These are phyloP conservation scores for Netelia virgata DNA, from an alignment of 2,888 invertebrate genomes.

Conservation along the genomic window DNA sequence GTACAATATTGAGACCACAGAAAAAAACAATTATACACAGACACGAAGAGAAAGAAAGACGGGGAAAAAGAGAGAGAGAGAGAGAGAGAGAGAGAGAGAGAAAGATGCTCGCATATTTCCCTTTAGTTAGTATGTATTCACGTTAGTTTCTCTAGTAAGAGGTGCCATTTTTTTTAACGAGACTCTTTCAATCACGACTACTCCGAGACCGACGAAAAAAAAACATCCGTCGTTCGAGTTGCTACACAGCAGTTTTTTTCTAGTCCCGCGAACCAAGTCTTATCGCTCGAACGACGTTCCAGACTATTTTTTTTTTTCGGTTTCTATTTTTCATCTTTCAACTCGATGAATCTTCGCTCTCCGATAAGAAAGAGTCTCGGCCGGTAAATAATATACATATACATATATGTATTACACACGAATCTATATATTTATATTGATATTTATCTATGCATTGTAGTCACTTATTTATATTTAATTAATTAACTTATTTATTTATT, in stretches of 20 bases:
- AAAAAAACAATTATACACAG: conserved; percentile 17
- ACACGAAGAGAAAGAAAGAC: background rate
- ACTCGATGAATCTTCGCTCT: conserved; percentile 7
- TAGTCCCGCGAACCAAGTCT: conserved; percentile 43
- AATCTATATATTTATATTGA: conserved; percentile 23
- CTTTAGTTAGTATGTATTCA: conserved; percentile 61
- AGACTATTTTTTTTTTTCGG: background rate
- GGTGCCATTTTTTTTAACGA: conserved; percentile 66
- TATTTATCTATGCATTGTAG: conserved; percentile 63
- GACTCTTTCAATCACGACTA: conserved; percentile 37
- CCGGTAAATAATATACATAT: conserved; percentile 13
- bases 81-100: conserved; percentile 33
- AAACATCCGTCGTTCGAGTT: background rate
- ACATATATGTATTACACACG: conserved; percentile 17
- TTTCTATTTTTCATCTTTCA: background rate
- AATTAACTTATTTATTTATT: conserved; percentile 47
- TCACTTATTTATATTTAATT: conserved; percentile 59
- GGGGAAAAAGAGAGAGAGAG: too few species aligned
- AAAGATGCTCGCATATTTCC: conserved; percentile 51
- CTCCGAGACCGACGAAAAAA: conserved; percentile 7
- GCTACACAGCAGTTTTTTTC: background rate
- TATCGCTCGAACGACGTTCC: conserved; percentile 13
- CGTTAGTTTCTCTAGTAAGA: conserved; percentile 54
- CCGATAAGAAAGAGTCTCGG: conserved; percentile 13
- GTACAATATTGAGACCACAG: conserved; percentile 59